Base-by-base conservation (phyloP, 2,888 invertebrate species). In the Chironomus riparius region DNA sequence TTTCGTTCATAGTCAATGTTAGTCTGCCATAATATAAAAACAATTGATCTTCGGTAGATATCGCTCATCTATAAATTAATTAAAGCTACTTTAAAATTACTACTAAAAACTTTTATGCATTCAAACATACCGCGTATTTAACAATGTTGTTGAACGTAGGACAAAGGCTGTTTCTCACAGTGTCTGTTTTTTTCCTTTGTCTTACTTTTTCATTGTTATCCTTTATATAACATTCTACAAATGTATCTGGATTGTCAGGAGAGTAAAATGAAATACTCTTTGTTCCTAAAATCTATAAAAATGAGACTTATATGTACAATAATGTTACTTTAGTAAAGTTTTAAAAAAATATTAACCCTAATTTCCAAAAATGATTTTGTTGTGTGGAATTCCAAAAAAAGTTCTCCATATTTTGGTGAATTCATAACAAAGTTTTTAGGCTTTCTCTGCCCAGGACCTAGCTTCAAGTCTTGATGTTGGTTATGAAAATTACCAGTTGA, bases 1-100 rank as follows among this genome's bases (percentile, higher is more conserved):
- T 95, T 95, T 83, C 94, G 94, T 81, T 94, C 93, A 83, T 94
- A 94, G 3, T 93, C 92, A 77, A 93, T 91, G 82, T 93, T 93
- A 77, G 92, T 89, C 81, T 95, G 94, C 95, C 96, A 97, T 70
- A 97, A 88, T 92, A 95, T 95, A 75, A 95, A 93, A 79, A 95
- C 90, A 78, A 96, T 87, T 78, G 92, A 92, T 76, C 95, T 89
- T 0, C 92, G 92, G 28, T 92, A 87, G 0, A 91, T 90, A 82
- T 93, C 92, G 80, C 88, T 89, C 15, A 90, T 89, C 88, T 89
- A 80, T 2, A 78, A 78, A 24, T 76, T 38, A 70, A 28, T 12
- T 56, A 50, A 18, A 56, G 47, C 56, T 22, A 28, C 22, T 2
- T 38, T 38, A 10, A 38, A 38, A 4, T 38, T 47, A 15, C 10